phyloP scores from a whole-genome alignment of 1,140 invertebrate species.

The Sinella curviseta region DNA sequence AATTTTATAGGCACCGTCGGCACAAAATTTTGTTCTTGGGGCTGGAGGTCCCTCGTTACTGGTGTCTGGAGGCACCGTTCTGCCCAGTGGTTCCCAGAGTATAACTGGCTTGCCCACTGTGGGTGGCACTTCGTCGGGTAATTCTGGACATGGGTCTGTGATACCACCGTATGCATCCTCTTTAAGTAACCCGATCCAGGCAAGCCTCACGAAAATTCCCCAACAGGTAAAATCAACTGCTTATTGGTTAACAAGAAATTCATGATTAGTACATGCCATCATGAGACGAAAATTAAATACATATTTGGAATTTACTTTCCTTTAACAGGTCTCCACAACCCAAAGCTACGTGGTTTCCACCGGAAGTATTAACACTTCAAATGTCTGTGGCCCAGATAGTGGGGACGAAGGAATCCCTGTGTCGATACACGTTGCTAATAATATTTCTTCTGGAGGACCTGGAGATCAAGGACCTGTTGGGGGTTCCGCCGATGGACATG shows the following conservation, averaged over 20 bases:
- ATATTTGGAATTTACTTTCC: background rate
- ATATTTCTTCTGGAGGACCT: background rate
- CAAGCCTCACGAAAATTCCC: background rate
- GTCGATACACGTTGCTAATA: slow-evolving; percentile 26
- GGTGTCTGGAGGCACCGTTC: background rate
- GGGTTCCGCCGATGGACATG: background rate
- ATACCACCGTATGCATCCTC: background rate
- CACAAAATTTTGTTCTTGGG: slow-evolving; percentile 20
- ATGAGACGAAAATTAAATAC: background rate
- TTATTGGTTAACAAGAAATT: background rate
- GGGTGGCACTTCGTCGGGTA: background rate
- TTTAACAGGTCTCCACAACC: slow-evolving; percentile 11
- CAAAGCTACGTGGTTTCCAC: slow-evolving; percentile 10
- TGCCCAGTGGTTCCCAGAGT: background rate
- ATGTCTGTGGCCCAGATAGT: slow-evolving; percentile 22
- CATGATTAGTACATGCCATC: background rate
- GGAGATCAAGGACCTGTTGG: background rate
- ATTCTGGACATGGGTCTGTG: background rate
- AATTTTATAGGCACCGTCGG: background rate
- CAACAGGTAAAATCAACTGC: background rate
- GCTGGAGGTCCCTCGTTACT: background rate
- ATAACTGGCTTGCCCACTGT: background rate
- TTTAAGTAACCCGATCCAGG: background rate
- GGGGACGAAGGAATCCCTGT: slow-evolving; percentile 27
- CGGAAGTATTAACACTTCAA: background rate